These are phyloP conservation scores for Chrysolina oricalcia DNA, from an alignment of 2,888 invertebrate species.

Conservation along the genomic window DNA sequence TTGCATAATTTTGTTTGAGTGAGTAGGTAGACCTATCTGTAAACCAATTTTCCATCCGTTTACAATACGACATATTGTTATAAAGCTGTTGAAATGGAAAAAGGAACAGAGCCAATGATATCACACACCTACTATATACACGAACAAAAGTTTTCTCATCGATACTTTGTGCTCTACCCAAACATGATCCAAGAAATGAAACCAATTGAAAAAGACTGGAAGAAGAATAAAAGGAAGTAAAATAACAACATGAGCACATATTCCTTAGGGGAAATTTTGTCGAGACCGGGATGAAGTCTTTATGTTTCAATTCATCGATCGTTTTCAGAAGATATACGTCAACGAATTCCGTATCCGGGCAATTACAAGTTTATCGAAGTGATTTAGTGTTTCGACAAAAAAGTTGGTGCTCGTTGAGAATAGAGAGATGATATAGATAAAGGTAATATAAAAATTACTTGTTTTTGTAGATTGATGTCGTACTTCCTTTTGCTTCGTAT, in stretches of 20 bases:
- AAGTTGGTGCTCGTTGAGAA: slow-evolving; percentile 2
- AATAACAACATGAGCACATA: slow-evolving; percentile 54
- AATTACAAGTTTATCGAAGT: slow-evolving; percentile 47
- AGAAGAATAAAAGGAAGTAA: slow-evolving; percentile 53
- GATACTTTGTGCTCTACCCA: slow-evolving; percentile 3
- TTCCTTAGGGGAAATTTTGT: slow-evolving; percentile 56
- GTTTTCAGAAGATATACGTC: slow-evolving; percentile 50
- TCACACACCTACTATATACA: not conserved
- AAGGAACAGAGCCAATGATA: not conserved
- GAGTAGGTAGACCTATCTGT: not conserved
- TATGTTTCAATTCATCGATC: slow-evolving; percentile 60
- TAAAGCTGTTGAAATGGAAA: slow-evolving; percentile 5
- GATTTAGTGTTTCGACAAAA: slow-evolving; percentile 30
- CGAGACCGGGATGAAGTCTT: slow-evolving; percentile 57
- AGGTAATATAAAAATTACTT: not conserved
- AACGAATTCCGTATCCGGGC: slow-evolving; percentile 39
- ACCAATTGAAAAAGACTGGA: slow-evolving; percentile 21
- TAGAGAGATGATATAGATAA: not conserved
- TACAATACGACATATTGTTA: not conserved
- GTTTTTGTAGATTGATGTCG: not conserved
- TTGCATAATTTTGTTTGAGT: not conserved
- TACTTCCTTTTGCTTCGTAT: not conserved
- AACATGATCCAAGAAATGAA: slow-evolving; percentile 7
- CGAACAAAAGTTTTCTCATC: not conserved
- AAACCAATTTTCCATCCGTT: not conserved